phyloP scores from a whole-genome alignment of 1,140 invertebrate species.

The Trissolcus basalis region DNA sequence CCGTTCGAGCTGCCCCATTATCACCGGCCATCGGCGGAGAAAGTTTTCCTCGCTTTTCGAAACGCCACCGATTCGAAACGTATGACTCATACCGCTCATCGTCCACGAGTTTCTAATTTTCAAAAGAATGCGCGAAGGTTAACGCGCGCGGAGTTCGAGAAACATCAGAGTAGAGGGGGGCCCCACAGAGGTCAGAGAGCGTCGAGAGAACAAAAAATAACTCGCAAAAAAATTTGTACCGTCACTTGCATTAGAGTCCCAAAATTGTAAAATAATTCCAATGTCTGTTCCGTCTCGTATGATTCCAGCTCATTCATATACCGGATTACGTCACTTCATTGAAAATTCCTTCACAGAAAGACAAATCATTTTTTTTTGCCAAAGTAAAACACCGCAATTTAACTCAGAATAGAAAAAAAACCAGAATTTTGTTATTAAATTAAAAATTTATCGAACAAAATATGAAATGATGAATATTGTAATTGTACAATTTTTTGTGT shows the following conservation, averaged over 20 bases:
- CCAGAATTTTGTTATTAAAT: no score
- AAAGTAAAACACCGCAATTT: no score
- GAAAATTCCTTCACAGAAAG: constrained; percentile 7
- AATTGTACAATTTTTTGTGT: no score
- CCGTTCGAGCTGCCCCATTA: constrained; percentile 9
- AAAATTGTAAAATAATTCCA: no score
- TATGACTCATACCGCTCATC: constrained; percentile 38
- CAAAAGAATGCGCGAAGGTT: constrained; percentile 31
- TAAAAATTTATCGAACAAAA: no score
- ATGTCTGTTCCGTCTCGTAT: no score
- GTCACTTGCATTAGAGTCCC: not conserved
- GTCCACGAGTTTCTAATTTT: constrained; percentile 45
- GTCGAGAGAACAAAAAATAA: no score
- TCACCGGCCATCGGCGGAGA: constrained; percentile 19
- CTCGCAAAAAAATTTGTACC: no score
- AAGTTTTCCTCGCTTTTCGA: constrained; percentile 47
- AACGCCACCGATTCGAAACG: constrained; percentile 34
- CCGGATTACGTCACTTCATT: constrained; percentile 11
- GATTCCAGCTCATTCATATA: no score
- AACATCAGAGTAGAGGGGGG: not conserved
- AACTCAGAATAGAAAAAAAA: no score
- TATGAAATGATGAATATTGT: no score
- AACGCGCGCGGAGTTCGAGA: not conserved
- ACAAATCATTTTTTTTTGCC: not conserved
- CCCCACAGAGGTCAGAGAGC: not conserved